phyloP scores from a whole-genome alignment of 2,888 invertebrate genomes.

The Drosophila recens region DNA sequence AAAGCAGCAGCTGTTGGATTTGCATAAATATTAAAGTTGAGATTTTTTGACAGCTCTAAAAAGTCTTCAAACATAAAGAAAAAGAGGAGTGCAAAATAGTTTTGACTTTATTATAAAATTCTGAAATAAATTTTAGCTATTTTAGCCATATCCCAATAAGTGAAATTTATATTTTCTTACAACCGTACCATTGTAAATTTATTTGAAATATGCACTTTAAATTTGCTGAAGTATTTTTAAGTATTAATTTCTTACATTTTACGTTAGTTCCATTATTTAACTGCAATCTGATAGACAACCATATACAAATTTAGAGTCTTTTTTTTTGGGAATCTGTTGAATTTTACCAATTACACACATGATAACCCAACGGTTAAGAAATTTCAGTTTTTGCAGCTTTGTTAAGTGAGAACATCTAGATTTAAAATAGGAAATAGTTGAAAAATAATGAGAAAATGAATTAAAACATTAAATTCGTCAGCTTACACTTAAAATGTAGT shows the following conservation, averaged over 20 bases:
- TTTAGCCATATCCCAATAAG: not conserved
- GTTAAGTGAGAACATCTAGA: not conserved
- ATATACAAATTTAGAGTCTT: not conserved
- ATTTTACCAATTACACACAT: not conserved
- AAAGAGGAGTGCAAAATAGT: not conserved
- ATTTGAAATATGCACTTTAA: constrained; percentile 1
- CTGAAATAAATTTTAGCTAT: not conserved
- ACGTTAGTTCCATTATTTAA: not conserved
- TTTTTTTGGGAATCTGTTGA: not conserved
- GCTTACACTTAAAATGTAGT: not conserved
- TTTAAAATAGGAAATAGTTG: not conserved
- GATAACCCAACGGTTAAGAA: not conserved
- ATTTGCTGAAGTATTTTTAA: not conserved
- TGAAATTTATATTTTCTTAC: not conserved
- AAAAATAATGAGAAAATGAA: not conserved
- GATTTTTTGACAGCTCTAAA: not conserved
- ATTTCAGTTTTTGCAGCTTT: not conserved
- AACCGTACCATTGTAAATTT: not conserved
- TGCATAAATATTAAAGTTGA: constrained; percentile 20
- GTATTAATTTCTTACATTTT: not conserved
- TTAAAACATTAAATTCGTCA: no score
- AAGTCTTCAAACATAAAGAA: not conserved
- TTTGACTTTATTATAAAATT: not conserved
- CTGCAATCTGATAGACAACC: not conserved
- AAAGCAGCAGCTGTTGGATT: constrained; percentile 18